phyloP scores from a whole-genome alignment of 1,140 invertebrate species.

The Orchestia grillus region DNA sequence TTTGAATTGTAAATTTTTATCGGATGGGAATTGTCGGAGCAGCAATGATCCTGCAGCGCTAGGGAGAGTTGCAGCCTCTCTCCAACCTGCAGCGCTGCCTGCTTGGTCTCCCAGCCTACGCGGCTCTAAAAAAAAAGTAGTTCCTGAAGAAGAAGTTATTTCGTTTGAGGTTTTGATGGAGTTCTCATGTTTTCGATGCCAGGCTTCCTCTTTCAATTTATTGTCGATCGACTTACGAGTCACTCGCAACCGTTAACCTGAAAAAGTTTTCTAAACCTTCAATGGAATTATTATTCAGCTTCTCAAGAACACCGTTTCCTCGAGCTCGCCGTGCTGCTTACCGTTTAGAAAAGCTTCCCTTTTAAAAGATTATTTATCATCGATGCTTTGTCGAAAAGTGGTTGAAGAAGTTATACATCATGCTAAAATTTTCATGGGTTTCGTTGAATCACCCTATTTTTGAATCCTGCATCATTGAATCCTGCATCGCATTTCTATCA shows the following conservation, averaged over 20 bases:
- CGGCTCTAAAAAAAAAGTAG: not conserved
- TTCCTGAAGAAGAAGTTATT: not conserved
- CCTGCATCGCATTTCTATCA: too few relatives aligned
- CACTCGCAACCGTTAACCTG: not conserved
- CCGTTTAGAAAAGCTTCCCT: not conserved
- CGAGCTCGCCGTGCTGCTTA: not conserved
- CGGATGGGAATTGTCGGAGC: not conserved
- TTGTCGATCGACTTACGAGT: not conserved
- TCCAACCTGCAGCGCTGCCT: too few relatives aligned
- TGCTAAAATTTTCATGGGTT: not conserved
- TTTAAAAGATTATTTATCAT: not conserved
- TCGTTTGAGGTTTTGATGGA: constrained; percentile 7
- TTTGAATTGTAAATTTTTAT: not conserved
- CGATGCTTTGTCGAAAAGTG: not conserved
- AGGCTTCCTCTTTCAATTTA: constrained; percentile 1
- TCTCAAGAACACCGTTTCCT: not conserved
- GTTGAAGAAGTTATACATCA: not conserved
- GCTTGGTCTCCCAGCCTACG: not conserved
- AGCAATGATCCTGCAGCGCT: not conserved
- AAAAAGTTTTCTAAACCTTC: not conserved
- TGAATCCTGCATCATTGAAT: not conserved
- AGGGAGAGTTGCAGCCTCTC: not conserved
- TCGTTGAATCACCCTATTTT: not conserved
- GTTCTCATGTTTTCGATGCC: not conserved
- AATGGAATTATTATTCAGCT: not conserved